Conservation (phyloP, 2,113 vertebrate species). For the Poeciliopsis occidentalis region DNA sequence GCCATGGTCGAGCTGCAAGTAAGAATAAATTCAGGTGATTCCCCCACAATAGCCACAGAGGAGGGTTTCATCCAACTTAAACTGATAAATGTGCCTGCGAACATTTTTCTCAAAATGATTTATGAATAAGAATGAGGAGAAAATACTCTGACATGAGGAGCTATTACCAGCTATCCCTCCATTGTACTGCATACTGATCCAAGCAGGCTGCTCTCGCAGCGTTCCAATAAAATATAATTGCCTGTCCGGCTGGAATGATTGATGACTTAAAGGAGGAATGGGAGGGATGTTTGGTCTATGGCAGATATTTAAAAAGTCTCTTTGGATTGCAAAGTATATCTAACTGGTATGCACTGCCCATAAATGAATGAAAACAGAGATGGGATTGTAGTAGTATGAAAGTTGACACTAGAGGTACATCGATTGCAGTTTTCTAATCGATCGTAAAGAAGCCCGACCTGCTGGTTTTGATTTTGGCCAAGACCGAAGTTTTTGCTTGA, state of each 20-base stretch:
- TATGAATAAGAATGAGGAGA: background rate
- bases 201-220: background rate
- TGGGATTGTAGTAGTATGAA: background rate
- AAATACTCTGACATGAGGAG: background rate
- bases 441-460: too few species aligned
- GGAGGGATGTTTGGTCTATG: constrained; percentile 1
- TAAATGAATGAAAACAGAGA: background rate
- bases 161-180: background rate
- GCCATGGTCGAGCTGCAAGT: background rate
- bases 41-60: background rate
- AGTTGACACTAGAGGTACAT: background rate
- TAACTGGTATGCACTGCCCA: background rate
- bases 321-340: background rate
- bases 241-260: background rate
- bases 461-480: too few species aligned
- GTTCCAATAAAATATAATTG: background rate
- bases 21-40: background rate
- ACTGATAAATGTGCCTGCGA: background rate
- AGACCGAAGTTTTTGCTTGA: too few species aligned
- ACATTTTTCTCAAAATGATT: background rate
- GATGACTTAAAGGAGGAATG: background rate
- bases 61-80: background rate
- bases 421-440: too few species aligned
- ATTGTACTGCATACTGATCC: background rate
- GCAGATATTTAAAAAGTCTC: background rate